Conservation (phyloP, 2,888 invertebrate genomes). For the Sisyra terminalis region DNA sequence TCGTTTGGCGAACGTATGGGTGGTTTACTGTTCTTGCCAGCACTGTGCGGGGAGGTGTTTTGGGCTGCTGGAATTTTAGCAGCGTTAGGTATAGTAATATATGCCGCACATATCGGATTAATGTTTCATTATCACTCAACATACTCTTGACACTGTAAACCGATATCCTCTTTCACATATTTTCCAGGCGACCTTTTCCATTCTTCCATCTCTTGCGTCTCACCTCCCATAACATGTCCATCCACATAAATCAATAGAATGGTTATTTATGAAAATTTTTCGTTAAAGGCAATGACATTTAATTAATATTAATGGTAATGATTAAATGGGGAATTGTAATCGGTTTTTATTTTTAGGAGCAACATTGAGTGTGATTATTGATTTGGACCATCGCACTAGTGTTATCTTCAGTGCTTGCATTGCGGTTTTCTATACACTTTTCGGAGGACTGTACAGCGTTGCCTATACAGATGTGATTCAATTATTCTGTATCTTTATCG, state of each 20-base stretch:
- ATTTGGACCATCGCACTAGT: constrained; percentile 83
- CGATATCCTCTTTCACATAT: no score
- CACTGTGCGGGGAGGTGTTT: constrained; percentile 94
- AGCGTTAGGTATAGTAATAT: constrained; percentile 53
- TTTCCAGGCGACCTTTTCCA: not conserved
- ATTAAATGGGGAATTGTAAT: constrained; percentile 1
- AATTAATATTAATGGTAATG: not conserved
- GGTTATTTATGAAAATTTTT: not conserved
- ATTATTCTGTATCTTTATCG: constrained; percentile 93
- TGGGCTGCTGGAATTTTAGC: constrained; percentile 98
- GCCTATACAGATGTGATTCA: constrained; percentile 98
- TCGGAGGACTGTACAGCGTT: constrained; percentile 94
- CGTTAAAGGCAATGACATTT: not conserved
- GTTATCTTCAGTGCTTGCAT: constrained; percentile 92
- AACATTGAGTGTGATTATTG: constrained; percentile 91
- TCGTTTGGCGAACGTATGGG: constrained; percentile 96
- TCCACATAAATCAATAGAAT: not conserved
- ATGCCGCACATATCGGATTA: no score
- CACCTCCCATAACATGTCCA: not conserved
- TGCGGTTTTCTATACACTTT: constrained; percentile 93
- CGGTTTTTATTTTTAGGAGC: constrained; percentile 61
- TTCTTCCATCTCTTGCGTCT: no score
- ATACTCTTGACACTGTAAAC: no score
- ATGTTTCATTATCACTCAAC: no score
- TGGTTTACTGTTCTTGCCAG: constrained; percentile 87